A percentile compares a stretch with the other conserved stretches of the same genome.
These are phyloP conservation scores for Lottia gigantea DNA, from an alignment of 2,888 invertebrate species.

Conservation along the genomic window DNA sequence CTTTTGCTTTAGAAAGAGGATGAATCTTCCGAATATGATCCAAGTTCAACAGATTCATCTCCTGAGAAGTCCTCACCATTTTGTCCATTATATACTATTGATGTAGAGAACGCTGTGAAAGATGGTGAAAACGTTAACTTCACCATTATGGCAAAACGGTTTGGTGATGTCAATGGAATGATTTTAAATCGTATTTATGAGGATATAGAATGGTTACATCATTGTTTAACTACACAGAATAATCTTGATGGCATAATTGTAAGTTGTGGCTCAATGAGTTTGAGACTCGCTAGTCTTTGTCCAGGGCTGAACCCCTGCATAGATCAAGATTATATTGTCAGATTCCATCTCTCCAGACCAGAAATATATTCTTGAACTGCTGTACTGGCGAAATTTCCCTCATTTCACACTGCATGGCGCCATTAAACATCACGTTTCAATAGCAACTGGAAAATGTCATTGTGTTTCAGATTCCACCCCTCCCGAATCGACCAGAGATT, in stretches of 20 bases:
- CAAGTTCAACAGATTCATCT: constrained; percentile 37
- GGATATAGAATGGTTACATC: constrained; percentile 70
- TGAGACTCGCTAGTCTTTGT: too few relatives aligned
- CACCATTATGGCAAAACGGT: constrained; percentile 41
- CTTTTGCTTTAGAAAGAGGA: constrained; percentile 20
- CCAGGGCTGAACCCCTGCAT: too few relatives aligned
- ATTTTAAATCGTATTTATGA: constrained; percentile 64
- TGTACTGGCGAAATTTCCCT: too few relatives aligned
- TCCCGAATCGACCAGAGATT: constrained; percentile 66
- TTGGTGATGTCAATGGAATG: constrained; percentile 22
- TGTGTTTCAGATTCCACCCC: constrained; percentile 66
- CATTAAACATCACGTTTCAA: too few relatives aligned
- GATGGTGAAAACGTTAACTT: constrained; percentile 58
- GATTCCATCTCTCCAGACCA: too few relatives aligned
- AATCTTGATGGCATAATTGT: constrained; percentile 67
- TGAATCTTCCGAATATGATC: constrained; percentile 35
- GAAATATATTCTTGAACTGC: too few relatives aligned
- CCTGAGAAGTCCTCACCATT: constrained; percentile 34
- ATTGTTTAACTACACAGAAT: constrained; percentile 65
- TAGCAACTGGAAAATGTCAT: too few relatives aligned
- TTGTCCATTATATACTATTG: constrained; percentile 43
- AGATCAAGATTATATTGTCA: too few relatives aligned
- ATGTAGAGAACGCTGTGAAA: constrained; percentile 55
- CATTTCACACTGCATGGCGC: too few relatives aligned
- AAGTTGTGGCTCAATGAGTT: too few relatives aligned